A percentile compares a stretch with the other conserved stretches of the same genome.
Conservation (phyloP, 2,797 vertebrate species). For the Allobates femoralis region DNA sequence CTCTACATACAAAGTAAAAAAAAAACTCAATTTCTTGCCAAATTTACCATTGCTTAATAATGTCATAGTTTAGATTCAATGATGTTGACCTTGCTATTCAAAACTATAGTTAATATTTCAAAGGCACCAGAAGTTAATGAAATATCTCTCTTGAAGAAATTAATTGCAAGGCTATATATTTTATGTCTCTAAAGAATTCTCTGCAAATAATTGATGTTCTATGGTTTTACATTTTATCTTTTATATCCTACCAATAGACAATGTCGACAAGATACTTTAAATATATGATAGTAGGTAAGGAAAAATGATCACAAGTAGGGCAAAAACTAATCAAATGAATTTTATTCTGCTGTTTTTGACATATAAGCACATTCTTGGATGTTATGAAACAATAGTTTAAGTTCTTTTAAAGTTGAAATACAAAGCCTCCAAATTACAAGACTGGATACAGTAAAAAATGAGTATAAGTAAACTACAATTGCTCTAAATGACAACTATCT, state of each 20-base stretch:
- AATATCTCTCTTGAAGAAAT: constrained; percentile 11
- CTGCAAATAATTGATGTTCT: constrained; percentile 34
- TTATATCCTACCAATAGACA: not conserved
- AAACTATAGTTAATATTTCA: not conserved
- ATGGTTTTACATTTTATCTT: constrained; percentile 20
- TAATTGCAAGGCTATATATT: constrained; percentile 8
- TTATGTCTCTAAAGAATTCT: not conserved
- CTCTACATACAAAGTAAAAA: not conserved
- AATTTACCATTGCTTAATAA: not conserved
- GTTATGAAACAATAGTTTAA: not conserved
- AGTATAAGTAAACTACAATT: not conserved
- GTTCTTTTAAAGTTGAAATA: not conserved
- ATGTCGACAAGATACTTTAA: not conserved
- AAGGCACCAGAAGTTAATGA: constrained; percentile 5
- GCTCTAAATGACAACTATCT: not conserved
- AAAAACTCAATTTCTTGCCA: not conserved
- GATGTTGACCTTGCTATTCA: constrained; percentile 18
- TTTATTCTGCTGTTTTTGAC: not conserved
- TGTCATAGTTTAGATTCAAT: not conserved
- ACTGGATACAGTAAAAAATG: not conserved
- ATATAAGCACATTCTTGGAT: not conserved
- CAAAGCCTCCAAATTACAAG: no score
- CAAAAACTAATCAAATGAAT: not conserved
- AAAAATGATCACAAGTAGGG: constrained; percentile 18
- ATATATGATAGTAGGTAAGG: constrained; percentile 24